Base-by-base conservation (phyloP, 2,797 vertebrate genomes). In the Kryptolebias ocellatus region DNA sequence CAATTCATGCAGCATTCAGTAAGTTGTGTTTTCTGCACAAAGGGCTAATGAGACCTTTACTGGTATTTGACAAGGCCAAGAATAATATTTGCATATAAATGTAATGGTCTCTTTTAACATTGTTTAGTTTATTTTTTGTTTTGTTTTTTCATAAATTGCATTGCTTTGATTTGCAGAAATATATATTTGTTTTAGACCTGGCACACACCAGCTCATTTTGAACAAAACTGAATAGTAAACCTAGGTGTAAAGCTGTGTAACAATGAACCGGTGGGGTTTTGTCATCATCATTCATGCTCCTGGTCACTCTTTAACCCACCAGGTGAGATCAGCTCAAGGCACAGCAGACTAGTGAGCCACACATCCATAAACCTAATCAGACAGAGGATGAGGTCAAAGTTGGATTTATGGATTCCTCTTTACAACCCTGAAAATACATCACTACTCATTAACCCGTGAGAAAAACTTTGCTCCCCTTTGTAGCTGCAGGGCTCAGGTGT, bases 371-470 rank as follows among this genome's bases (percentile, higher is more conserved):
- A 78, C 53, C 52, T 67, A 72, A 79, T 81, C 67, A 67, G 55
- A 83, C 75, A 61, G 52, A 49, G 34, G 67, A 86, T 87, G 84
- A 88, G 61, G 83, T 84, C 80, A 84, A 50, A 81, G 60, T 29
- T n/a, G 60, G 76, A 92, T 92, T 92, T 92, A 92, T 92, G 83
- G 89, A 89, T 82, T 76, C 4, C 27, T 6, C 46, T 91, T 93
- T 91, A 91, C 78, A 52, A 56, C 68, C 64, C 65, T 53, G 74
- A 92, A 90, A 67, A 17, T 47, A 29, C 28, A 10, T 71, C 44
- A 78, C 69, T 89, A 92, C 76, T 92, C 68, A 94, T 94, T 94
- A 92, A 94, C 93, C 72, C 49, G n/a, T 87, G 83, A 80, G 84
- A 89, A 88, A 85, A 83, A 75, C 80, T n/a, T 83, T 79, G 52